Percentiles rank a stretch among this genome's conserved stretches.
Conservation (phyloP, 2,888 invertebrate genomes). For the Spilarctia lutea region DNA sequence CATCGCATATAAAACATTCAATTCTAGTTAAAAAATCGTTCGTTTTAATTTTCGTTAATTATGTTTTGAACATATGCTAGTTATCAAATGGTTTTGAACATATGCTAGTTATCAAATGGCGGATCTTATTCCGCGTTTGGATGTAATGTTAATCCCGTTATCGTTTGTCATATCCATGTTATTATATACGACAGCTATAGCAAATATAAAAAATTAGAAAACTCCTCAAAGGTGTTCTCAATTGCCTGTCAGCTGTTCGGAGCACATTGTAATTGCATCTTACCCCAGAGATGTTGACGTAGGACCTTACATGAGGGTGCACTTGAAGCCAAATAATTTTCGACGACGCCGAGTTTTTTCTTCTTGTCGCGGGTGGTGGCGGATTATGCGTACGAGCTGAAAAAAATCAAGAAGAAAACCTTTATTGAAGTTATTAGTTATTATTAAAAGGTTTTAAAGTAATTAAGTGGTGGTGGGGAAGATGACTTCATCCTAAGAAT, state of each 20-base stretch:
- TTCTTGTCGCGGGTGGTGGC: conserved; percentile 91
- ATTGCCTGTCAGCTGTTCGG: conserved; percentile 11
- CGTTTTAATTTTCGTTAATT: not conserved
- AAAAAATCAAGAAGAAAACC: not conserved
- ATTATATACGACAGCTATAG: not conserved
- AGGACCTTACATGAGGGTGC: conserved; percentile 62
- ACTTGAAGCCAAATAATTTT: conserved; percentile 70
- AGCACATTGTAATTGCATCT: not conserved
- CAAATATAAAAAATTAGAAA: conserved; percentile 5
- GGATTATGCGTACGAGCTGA: conserved; percentile 92
- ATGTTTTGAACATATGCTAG: not conserved
- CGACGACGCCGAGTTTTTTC: conserved; percentile 88
- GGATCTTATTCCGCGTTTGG: not conserved
- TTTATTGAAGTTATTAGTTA: not conserved
- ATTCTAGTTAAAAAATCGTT: not conserved
- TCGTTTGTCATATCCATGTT: not conserved
- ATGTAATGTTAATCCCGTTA: not conserved
- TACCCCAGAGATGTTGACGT: not conserved
- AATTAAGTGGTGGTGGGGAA: too few relatives aligned
- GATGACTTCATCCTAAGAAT: too few relatives aligned
- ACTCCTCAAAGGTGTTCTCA: not conserved
- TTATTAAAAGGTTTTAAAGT: conserved; percentile 64
- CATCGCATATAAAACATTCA: not conserved
- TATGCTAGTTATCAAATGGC: not conserved
- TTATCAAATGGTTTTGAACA: not conserved